A percentile compares a stretch with the other conserved stretches of the same genome.
These are phyloP conservation scores for Pelodiscus sinensis DNA, from an alignment of 2,113 vertebrate species.

Conservation along the genomic window DNA sequence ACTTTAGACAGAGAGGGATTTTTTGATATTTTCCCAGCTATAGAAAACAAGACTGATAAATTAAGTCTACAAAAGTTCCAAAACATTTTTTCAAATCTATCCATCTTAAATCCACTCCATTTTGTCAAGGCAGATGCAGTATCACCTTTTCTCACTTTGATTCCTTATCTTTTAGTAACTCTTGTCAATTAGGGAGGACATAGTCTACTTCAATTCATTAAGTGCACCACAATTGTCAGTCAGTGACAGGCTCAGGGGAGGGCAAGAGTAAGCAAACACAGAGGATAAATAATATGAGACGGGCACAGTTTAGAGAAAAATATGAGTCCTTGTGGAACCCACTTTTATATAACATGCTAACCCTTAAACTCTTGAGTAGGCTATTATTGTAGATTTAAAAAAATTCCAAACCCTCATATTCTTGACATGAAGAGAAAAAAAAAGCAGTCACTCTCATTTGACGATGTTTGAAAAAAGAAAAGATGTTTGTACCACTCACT, in stretches of 20 bases:
- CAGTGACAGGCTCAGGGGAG: conserved; percentile 53
- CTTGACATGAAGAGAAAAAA: conserved; percentile 44
- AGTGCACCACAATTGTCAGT: conserved; percentile 51
- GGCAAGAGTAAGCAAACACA: conserved; percentile 6
- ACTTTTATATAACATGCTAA: background rate
- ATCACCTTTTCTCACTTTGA: conserved; percentile 45
- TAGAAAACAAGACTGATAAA: conserved; percentile 48
- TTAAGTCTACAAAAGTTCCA: background rate
- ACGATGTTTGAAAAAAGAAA: conserved; percentile 77
- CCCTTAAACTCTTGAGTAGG: conserved; percentile 47
- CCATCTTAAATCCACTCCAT: conserved; percentile 25
- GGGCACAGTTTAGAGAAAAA: conserved; percentile 17
- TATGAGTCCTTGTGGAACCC: background rate
- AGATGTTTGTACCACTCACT: conserved; percentile 96
- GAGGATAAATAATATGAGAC: conserved; percentile 18
- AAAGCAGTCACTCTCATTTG: conserved; percentile 81
- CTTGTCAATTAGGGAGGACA: conserved; percentile 59
- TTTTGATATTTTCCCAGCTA: conserved; percentile 19
- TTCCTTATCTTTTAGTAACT: conserved; percentile 57
- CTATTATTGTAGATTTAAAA: conserved; percentile 37
- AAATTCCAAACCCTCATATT: conserved; percentile 62
- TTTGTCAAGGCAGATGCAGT: conserved; percentile 34
- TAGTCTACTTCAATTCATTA: conserved; percentile 62
- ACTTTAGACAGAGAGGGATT: background rate
- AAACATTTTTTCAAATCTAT: conserved; percentile 25